Percentiles rank a stretch among this genome's conserved stretches.
These are phyloP conservation scores for Lacanobia wlatinum DNA, from an alignment of 2,888 invertebrate genomes.

Conservation along the genomic window DNA sequence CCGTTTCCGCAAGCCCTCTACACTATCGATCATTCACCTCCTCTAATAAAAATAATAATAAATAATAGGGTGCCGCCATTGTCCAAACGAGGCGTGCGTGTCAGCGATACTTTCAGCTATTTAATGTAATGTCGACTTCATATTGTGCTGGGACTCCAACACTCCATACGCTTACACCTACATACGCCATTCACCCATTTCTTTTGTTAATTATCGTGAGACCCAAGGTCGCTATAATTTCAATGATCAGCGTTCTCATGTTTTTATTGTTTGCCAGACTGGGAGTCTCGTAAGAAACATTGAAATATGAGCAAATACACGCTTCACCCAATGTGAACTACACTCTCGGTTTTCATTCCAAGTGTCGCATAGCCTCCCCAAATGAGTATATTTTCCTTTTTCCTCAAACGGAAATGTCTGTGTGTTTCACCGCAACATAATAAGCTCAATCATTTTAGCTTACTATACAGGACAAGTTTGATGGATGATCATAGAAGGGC, in stretches of 20 bases:
- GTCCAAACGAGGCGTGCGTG: slow-evolving; percentile 86
- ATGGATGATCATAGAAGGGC: slow-evolving; percentile 55
- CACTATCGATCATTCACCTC: slow-evolving; percentile 88
- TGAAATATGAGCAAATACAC: slow-evolving; percentile 25
- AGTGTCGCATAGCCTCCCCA: neutral
- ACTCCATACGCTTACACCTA: slow-evolving; percentile 51
- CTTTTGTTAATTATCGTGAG: slow-evolving; percentile 66
- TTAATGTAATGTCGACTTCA: slow-evolving; percentile 72
- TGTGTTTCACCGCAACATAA: slow-evolving; percentile 52
- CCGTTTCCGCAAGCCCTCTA: slow-evolving; percentile 83
- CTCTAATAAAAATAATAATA: slow-evolving; percentile 90
- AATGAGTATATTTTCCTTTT: slow-evolving; percentile 27
- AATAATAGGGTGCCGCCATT: slow-evolving; percentile 86
- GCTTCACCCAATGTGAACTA: neutral
- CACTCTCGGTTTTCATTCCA: neutral
- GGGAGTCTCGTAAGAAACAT: slow-evolving; percentile 35
- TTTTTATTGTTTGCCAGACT: slow-evolving; percentile 47
- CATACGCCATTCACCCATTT: slow-evolving; percentile 63
- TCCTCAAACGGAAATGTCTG: slow-evolving; percentile 32
- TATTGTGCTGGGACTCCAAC: slow-evolving; percentile 58
- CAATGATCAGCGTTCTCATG: slow-evolving; percentile 58
- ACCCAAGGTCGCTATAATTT: slow-evolving; percentile 66
- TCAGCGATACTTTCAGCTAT: slow-evolving; percentile 81
- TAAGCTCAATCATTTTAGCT: slow-evolving; percentile 64
- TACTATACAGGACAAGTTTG: slow-evolving; percentile 56